Conservation (phyloP, 2,797 vertebrate species). For the Hirundo rustica region DNA sequence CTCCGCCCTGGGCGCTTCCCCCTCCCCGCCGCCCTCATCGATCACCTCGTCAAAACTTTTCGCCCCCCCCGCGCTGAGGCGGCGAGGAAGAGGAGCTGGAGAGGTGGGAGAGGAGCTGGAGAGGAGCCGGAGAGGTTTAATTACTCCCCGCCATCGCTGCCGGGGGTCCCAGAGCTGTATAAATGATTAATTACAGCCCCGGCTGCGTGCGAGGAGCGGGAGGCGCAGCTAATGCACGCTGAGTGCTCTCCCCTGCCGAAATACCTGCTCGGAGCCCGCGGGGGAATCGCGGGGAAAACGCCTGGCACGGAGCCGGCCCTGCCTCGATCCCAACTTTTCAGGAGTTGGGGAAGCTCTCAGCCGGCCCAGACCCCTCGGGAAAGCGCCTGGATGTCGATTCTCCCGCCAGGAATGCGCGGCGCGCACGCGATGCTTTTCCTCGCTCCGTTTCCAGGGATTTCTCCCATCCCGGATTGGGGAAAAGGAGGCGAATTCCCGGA, state of each 20-base stretch:
- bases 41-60: conserved; percentile 59
- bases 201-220: neutral
- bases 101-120: neutral
- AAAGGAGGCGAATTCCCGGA: neutral
- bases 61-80: no score
- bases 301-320: fast-evolving
- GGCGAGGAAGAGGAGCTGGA: neutral
- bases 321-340: neutral
- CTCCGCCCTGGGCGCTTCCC: neutral
- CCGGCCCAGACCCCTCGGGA: neutral
- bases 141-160: conserved; percentile 10
- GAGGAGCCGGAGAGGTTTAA: neutral
- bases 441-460: neutral
- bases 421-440: no score
- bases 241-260: neutral
- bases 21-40: neutral
- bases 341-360: neutral
- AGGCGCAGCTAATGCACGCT: conserved; percentile 19
- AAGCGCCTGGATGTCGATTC: fast-evolving
- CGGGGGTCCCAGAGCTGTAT: conserved; percentile 46
- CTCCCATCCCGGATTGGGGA: fast-evolving
- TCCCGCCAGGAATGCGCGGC: fast-evolving
- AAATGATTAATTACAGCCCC: conserved; percentile 60
- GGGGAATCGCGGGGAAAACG: neutral
- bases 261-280: neutral